Base-by-base conservation (phyloP, 1,140 invertebrate genomes). In the Phocides pigmalion region DNA sequence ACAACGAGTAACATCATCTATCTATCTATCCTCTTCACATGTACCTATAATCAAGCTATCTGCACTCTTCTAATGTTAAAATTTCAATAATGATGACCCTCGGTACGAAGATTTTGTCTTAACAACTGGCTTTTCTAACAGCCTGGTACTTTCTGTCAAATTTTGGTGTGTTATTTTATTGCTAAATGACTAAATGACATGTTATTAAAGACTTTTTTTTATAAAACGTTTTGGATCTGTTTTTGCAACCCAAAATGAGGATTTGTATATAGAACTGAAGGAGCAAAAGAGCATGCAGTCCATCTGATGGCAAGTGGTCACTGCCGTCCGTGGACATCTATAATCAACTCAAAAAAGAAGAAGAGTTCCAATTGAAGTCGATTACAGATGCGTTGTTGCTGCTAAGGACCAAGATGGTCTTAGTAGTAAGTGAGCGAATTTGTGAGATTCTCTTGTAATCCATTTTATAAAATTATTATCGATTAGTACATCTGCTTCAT, bases 1-100 rank as follows among this genome's bases (percentile, higher is more conserved):
- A 86, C 85, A 78, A 82, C 74, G 67, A 76, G 74, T 74, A 76
- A 82, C 68, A 77, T 81, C 76, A 79, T 73, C 49, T 56, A 72
- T 70, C 59, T 66, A 35, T 65, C 61, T 61, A 6, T 82, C 75
- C 63, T 59, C 16, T 56, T 82, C 69, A 11, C 50, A 65, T 76
- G 8, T 39, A 49, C 22, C 16, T 37, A 14, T 63, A 66, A 73
- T 65, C 46, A 20, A 58, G 76, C 72, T 62, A 51, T 56, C 54
- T 49, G 32, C 32, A 68, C 82, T 74, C 62, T 65, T 82, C 70
- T 74, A 68, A 75, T 76, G 59, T 73, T 64, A 76, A 81, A 82
- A 66, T 74, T 76, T 61, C 58, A 75, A 76, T 79, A 77, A 81
- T 76, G 62, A 72, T 66, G 64, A 73, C 66, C 68, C 66, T 74